Evolutionary conservation across 2,113 vertebrate species (phyloP), one percentile per base, ranked within the genome.

Genomic region (Setophaga petechia): DNA sequence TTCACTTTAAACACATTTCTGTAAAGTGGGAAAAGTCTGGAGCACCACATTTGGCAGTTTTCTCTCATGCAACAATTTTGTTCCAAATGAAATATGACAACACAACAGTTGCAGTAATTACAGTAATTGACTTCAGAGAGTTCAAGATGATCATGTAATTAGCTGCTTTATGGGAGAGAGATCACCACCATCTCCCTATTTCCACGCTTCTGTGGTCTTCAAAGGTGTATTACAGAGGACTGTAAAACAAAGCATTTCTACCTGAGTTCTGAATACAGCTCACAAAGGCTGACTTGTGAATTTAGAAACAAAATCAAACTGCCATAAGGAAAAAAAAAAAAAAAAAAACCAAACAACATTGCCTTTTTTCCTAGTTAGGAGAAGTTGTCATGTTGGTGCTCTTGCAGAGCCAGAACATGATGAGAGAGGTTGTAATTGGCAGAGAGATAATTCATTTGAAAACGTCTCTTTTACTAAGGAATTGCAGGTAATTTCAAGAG

Each of bases 1-100:
- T 92, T 83, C 94, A 66, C 95, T 89, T 86, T 58, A 95, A 88
- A 91, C 80, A 85, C 83, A 8, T 58, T 95, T 52, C 83, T 62
- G 25, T 11, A 4, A 95, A 79, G 89, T 93, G 66, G 82, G 67
- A 76, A 13, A 74, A 86, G 65, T 61, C 57, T 84, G 75, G 37
- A 93, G 75, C 69, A 87, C 91, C 78, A 28, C 92, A 28, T 23
- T 87, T 96, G 95, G 83, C 96, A 96, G 54, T 84, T 89, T 67
- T 49, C 73, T 97, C 80, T 90, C 95, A 61, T 33, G 91, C 87
- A 93, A 76, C 85, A 68, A 41, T 96, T 97, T 95, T 95, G 72
- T 94, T 94, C 92, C 75, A 96, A 97, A 97, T 97, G 95, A 97
- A 97, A 96, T 97, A 97, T 97, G 98, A 97, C 97, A 97, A 95